phyloP scores from a whole-genome alignment of 2,797 vertebrate genomes.

The Pelochelys cantorii region DNA sequence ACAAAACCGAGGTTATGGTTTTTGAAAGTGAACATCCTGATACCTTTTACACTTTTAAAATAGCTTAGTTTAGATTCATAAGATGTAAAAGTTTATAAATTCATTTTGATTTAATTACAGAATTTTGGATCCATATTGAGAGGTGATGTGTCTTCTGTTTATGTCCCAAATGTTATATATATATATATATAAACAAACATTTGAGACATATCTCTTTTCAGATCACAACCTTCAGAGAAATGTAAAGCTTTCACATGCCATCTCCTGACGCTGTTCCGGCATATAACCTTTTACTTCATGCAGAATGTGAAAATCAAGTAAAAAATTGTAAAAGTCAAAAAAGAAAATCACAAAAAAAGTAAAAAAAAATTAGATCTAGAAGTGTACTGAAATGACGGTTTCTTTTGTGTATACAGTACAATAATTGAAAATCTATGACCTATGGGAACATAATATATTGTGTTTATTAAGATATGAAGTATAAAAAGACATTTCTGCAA shows the following conservation, averaged over 20 bases:
- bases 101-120: neutral
- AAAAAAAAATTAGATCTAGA: neutral
- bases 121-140: neutral
- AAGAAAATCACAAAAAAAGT: neutral
- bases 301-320: neutral
- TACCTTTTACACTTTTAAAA: neutral
- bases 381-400: neutral
- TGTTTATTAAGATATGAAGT: neutral
- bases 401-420: conserved; percentile 11
- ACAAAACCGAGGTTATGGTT: neutral
- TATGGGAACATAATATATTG: neutral
- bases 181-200: neutral
- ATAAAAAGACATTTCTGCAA: neutral
- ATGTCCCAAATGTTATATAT: neutral
- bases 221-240: neutral
- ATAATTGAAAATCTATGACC: neutral
- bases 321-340: neutral
- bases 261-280: neutral
- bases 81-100: neutral
- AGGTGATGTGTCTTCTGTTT: neutral
- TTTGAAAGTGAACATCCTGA: neutral
- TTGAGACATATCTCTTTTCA: neutral
- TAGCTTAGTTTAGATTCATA: neutral
- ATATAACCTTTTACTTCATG: neutral
- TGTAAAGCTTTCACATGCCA: neutral